These are phyloP conservation scores for Siniperca chuatsi DNA, from an alignment of 2,113 vertebrate species.

Conservation along the genomic window DNA sequence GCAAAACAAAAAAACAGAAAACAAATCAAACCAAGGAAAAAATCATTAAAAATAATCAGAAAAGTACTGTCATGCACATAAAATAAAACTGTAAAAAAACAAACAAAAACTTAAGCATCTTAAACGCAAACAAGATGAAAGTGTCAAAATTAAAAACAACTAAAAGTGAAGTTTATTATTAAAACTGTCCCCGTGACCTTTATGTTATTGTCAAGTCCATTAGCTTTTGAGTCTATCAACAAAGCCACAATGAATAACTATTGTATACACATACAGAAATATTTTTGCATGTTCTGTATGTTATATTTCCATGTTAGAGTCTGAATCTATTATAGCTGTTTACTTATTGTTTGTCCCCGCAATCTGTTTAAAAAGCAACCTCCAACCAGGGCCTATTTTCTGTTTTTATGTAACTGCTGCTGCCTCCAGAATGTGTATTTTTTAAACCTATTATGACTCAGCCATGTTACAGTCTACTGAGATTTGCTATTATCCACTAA, in stretches of 20 bases:
- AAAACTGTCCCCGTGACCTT: neutral
- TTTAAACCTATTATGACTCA: slow-evolving; percentile 46
- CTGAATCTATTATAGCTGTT: neutral
- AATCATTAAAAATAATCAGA: slow-evolving; percentile 19
- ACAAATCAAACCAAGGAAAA: slow-evolving; percentile 49
- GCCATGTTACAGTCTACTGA: slow-evolving; percentile 35
- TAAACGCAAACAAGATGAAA: slow-evolving; percentile 4
- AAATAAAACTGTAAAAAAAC: slow-evolving; percentile 14
- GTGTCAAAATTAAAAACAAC: neutral
- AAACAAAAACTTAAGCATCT: neutral
- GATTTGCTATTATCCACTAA: slow-evolving; percentile 45
- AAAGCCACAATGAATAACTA: neutral
- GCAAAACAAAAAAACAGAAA: slow-evolving; percentile 62
- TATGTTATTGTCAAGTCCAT: neutral
- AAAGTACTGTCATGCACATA: slow-evolving; percentile 22
- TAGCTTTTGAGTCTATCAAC: neutral
- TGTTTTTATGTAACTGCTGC: slow-evolving; percentile 49
- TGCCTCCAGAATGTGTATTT: slow-evolving; percentile 36
- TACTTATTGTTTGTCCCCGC: neutral
- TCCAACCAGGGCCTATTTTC: neutral
- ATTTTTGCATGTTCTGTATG: too few species aligned
- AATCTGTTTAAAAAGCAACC: slow-evolving; percentile 14
- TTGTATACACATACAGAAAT: neutral
- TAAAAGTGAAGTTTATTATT: slow-evolving; percentile 2
- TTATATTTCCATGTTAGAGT: neutral